Conservation (phyloP, 2,797 vertebrate genomes). For the Vespertilio murinus region DNA sequence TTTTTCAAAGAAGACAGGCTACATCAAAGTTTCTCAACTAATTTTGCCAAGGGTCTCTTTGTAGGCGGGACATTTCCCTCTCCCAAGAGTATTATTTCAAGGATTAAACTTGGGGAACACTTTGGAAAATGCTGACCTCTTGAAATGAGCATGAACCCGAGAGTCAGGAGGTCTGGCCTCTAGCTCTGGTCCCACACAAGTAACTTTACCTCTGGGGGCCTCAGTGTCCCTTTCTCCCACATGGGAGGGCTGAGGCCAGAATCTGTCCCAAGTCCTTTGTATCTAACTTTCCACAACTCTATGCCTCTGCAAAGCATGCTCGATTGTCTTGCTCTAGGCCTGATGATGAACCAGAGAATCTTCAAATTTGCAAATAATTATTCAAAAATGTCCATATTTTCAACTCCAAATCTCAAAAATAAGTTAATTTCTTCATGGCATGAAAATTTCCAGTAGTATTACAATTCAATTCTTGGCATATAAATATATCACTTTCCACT, state of each 20-base stretch:
- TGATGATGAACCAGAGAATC: background rate
- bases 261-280: background rate
- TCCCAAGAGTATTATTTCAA: background rate
- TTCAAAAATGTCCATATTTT: background rate
- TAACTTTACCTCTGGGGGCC: background rate
- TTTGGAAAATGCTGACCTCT: background rate
- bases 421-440: background rate
- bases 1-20: background rate
- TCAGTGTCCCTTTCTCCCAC: background rate
- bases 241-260: background rate
- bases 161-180: background rate
- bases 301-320: background rate
- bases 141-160: background rate
- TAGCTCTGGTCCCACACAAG: background rate
- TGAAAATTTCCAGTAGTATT: constrained; percentile 11
- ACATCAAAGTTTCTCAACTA: background rate
- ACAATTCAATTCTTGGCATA: background rate
- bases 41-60: background rate
- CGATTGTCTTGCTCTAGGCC: background rate
- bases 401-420: background rate
- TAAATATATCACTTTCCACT: constrained; percentile 13
- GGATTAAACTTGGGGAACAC: background rate
- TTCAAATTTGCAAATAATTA: background rate
- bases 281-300: background rate
- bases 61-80: background rate